Percentiles rank a stretch among this genome's conserved stretches.
Conservation (phyloP, 1,140 invertebrate genomes). For the Drosophila pseudoobscura region DNA sequence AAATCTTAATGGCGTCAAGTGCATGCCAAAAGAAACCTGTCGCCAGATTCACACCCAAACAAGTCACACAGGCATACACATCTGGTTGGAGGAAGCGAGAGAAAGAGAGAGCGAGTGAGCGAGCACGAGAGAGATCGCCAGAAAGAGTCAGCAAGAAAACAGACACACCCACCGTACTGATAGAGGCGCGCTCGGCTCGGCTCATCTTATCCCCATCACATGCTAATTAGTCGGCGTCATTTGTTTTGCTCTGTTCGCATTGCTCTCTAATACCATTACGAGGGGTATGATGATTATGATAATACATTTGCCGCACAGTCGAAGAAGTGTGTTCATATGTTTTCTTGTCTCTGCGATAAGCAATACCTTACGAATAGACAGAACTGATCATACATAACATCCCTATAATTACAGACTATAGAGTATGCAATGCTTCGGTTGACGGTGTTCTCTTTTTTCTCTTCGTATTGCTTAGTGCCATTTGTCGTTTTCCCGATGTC, state of each 20-base stretch:
- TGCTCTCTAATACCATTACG: neutral
- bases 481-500: slow-evolving; percentile 32
- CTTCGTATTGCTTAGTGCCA: slow-evolving; percentile 6
- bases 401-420: no score
- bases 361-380: no score
- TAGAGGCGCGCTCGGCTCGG: slow-evolving; percentile 31
- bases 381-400: no score
- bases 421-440: no score
- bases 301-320: no score
- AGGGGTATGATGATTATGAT: neutral
- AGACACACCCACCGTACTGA: slow-evolving; percentile 59
- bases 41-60: slow-evolving; percentile 50
- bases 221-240: slow-evolving; percentile 65
- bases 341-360: slow-evolving; percentile 1
- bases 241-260: slow-evolving; percentile 59
- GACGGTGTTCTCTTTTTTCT: neutral
- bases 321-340: no score
- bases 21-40: slow-evolving; percentile 72
- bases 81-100: neutral
- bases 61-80: slow-evolving; percentile 17
- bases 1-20: slow-evolving; percentile 59
- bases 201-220: slow-evolving; percentile 44
- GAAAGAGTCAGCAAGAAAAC: neutral
- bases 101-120: slow-evolving; percentile 11
- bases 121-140: slow-evolving; percentile 4